These are phyloP conservation scores for Aleiodes sp. DNA, from an alignment of 1,140 invertebrate species.

Conservation along the genomic window DNA sequence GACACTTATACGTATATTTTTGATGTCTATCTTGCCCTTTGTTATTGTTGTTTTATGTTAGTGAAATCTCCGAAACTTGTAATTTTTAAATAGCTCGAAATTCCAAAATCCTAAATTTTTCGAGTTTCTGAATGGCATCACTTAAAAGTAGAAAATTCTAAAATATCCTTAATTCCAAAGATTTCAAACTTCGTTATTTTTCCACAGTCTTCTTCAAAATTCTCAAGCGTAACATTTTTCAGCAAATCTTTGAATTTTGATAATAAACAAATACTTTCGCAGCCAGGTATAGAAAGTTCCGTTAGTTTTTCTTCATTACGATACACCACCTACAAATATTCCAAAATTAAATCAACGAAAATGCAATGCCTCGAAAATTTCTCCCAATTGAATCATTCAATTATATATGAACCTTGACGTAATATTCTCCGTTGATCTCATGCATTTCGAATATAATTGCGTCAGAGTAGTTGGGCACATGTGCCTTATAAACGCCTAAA, in stretches of 20 bases:
- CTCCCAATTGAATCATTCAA: background rate
- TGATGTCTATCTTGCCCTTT: no score
- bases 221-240: background rate
- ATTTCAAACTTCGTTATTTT: constrained; percentile 16
- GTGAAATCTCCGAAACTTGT: no score
- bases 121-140: no score
- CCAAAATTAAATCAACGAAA: background rate
- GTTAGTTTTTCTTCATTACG: constrained; percentile 17
- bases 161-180: no score
- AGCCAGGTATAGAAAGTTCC: constrained; percentile 29
- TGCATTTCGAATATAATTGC: constrained; percentile 34
- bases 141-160: no score
- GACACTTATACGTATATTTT: no score
- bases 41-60: no score
- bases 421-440: constrained; percentile 23
- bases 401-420: constrained; percentile 32
- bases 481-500: constrained; percentile 70
- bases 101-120: no score
- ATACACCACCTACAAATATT: constrained; percentile 23
- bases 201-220: constrained; percentile 25
- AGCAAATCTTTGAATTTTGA: constrained; percentile 27
- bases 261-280: constrained; percentile 19
- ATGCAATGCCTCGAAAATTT: background rate
- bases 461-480: constrained; percentile 30
- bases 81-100: no score